Evolutionary conservation across 2,797 vertebrate genomes (phyloP), one percentile per base, ranked within the genome.

Genomic region (Phyllotis vaccarum): DNA sequence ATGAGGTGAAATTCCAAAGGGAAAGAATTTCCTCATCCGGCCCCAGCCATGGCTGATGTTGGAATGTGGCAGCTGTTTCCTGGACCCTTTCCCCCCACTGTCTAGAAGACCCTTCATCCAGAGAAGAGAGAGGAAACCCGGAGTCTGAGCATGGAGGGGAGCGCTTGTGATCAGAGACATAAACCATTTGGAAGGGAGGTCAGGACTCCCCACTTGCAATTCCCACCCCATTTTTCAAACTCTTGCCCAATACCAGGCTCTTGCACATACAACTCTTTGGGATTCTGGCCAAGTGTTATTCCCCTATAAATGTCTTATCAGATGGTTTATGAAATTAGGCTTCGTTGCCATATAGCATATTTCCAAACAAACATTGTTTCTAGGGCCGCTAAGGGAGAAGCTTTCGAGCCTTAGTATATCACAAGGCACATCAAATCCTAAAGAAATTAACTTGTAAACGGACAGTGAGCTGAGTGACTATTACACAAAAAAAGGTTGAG

Each of bases 271-370:
- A 11, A 12, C 74, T 92, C 64, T 31, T 13, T 58, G 80, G 88
- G 87, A 85, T 43, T 60, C 81, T 86, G 90, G 94, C 90, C 86
- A 81, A 80, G 43, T 3, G 49, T 22, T 83, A 70, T 49, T 82
- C 66, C 70, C 58, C 91, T 83, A n/a, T 68, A 96, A 90, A 86
- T 8, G 70, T 76, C 93, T 93, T 95, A 96, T 96, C 95, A 89
- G 96, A 96, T 94, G 90, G 90, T 56, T 93, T 95, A 58, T 87
- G 96, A 93, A 92, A 95, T 94, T 70, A 83, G 83, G 88, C 93
- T 90, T 86, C 46, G 88, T 90, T 78, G 89, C 70, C 24, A 76
- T 89, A 52, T 2, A 78, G 81, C 78, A 43, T 58, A 74, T 92
- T 96, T 96, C 90, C 83, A 95, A 96, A 95, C 27, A 86, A 80